Evolutionary conservation across 1,140 invertebrate genomes (phyloP).

Genomic region (Ooceraea biroi): DNA sequence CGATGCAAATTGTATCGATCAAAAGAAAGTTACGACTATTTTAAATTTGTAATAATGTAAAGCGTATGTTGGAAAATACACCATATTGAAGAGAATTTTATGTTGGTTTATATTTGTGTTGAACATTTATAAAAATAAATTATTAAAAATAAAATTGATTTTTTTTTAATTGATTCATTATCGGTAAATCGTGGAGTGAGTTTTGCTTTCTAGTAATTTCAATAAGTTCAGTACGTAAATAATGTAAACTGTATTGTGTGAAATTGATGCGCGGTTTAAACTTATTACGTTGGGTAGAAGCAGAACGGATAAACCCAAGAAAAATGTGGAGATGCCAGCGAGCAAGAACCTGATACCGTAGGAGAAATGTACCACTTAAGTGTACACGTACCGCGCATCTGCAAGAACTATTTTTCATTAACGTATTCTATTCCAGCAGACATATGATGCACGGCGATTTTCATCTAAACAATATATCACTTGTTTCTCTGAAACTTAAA

Average conservation of each 20-base stretch:
- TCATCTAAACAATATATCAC: constrained; percentile 11
- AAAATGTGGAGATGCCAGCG: constrained; percentile 47
- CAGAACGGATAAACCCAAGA: constrained; percentile 37
- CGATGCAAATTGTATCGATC: not conserved
- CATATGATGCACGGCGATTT: constrained; percentile 8
- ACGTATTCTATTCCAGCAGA: constrained; percentile 47
- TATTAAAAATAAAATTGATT: too few relatives aligned
- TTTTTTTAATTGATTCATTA: too few relatives aligned
- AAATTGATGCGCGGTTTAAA: constrained; percentile 33
- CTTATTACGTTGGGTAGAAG: constrained; percentile 16
- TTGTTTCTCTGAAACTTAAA: not conserved
- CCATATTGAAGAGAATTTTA: not conserved
- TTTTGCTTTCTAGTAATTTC: too few relatives aligned
- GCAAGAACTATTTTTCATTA: constrained; percentile 55
- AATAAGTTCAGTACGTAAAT: too few relatives aligned
- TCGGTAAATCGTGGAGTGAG: too few relatives aligned
- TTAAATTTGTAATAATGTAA: not conserved
- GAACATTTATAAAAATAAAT: too few relatives aligned
- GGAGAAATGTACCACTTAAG: constrained; percentile 60
- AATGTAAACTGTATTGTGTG: not conserved
- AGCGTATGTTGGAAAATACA: not conserved
- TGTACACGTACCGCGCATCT: constrained; percentile 53
- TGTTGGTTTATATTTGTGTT: not conserved
- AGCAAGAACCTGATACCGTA: constrained; percentile 51
- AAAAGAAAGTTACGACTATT: not conserved